Evolutionary conservation across 2,797 vertebrate genomes (phyloP), one percentile per base, ranked within the genome.

Genomic region (Pseudotriccus pelzelni): DNA sequence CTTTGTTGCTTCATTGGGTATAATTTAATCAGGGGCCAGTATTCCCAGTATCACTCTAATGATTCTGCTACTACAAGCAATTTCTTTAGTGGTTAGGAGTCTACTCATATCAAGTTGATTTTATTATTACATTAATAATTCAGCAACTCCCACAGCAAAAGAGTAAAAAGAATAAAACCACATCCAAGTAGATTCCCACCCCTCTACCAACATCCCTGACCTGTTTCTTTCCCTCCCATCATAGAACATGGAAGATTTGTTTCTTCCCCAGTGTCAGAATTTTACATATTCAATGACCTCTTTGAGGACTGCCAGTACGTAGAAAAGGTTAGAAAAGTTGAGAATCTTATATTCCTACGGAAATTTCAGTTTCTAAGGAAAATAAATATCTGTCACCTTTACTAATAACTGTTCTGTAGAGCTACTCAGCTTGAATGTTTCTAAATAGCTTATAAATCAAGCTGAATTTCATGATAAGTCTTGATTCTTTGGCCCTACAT

Each of bases 381-480:
- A 95, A 89, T 12, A 86, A 68, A 6, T 64, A 69, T 55, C 34
- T 91, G 32, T 46, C 30, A 7, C 30, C 63, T 90, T 77, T 93
- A 73, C 67, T 87, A 94, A 87, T 67, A 89, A 84, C 47, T 23
- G 6, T 49, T 68, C 34, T 7, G 5, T 44, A 60, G 52, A 87
- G 21, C 49, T 89, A 46, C 34, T 89, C 68, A 25, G 44, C 36
- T 73, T 58, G 30, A 90, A 19, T 6, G 3, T 84, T 90, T 82
- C 70, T 80, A 89, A 91, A 68, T 34, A 78, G 62, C 43, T 78
- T 87, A 80, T 90, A 93, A 95, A 92, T 93, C 86, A 94, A 90
- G 30, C 2, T 10, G 1, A 47, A 79, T 63, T 79, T 73, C 78
- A 63, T 41, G 47, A 76, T 36, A 36, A 84, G 39, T 36, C 78